Evolutionary conservation across 2,113 vertebrate genomes (phyloP), one percentile per base, ranked within the genome.

Genomic region (Picathartes gymnocephalus): DNA sequence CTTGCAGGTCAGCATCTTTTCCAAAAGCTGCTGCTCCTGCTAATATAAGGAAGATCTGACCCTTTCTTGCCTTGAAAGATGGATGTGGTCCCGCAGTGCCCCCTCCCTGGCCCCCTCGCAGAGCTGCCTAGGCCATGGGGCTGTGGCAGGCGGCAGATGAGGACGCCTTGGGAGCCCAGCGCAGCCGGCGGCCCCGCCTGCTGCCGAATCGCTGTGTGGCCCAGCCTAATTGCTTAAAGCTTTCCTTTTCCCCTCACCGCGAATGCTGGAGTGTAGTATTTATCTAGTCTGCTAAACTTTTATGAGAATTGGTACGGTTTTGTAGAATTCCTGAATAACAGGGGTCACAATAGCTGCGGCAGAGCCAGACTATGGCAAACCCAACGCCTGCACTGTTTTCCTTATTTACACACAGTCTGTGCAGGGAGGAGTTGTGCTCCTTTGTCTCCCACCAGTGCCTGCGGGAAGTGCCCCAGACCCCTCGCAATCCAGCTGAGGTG

Each of bases 221-320:
- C 90, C 25, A 1, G 64, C 51, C 85, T 95, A 90, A 93, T 95
- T 92, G 77, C 93, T 95, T 93, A 88, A 94, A 95, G 88, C 93
- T 95, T 96, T 96, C 65, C 60, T 84, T 53, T 57, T 40, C 69
- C 88, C 54, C 56, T 90, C 16, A 6, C 93, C 22, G 0, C 10
- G 0, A 78, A 13, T 22, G 65, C 88, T 64, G 72, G 15, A 86
- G 72, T 4, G 30, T 7, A 92, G 80, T 71, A 90, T 88, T 90
- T 96, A 96, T 93, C 93, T 90, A 21, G 88, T 64, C 92, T 79
- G 80, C 93, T 79, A 83, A 94, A 92, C 85, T 96, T 97, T 95
- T 86, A 95, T 90, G 76, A 83, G 90, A 70, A 81, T 71, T 92
- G 82, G 92, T 95, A 84, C 0, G 10, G 74, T 82, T 97, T 88